These are phyloP conservation scores for Amphipoea lucens DNA, from an alignment of 2,888 invertebrate species.

Conservation along the genomic window DNA sequence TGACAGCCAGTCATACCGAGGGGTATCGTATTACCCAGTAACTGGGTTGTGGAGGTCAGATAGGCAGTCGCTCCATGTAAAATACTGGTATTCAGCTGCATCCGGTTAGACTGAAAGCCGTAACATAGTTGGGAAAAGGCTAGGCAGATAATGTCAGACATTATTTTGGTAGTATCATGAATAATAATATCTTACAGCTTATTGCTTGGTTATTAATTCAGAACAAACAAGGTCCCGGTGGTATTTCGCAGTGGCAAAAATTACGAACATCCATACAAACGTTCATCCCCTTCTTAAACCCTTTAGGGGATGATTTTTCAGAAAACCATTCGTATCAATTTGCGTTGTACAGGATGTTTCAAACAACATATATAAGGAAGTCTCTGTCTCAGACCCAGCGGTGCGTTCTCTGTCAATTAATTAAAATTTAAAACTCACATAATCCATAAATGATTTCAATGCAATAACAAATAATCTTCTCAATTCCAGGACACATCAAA, in stretches of 20 bases:
- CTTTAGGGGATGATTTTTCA: not conserved
- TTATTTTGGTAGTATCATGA: not conserved
- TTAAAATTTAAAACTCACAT: not conserved
- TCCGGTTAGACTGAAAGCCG: too few species aligned
- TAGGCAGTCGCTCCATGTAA: too few species aligned
- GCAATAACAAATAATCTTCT: not conserved
- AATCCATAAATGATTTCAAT: not conserved
- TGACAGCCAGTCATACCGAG: too few species aligned
- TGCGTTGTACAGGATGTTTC: too few species aligned
- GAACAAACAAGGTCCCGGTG: too few species aligned
- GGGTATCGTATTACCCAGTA: too few species aligned
- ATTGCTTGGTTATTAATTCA: not conserved
- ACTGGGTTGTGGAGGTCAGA: too few species aligned
- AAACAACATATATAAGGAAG: too few species aligned
- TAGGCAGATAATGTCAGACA: too few species aligned
- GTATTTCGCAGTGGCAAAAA: not conserved
- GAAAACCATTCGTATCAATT: not conserved
- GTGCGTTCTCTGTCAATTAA: not conserved
- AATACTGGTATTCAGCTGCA: too few species aligned
- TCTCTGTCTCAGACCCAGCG: too few species aligned
- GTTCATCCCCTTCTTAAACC: not conserved
- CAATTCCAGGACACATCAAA: constrained; percentile 55
- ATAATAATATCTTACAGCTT: not conserved
- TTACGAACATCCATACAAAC: not conserved
- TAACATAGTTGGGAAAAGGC: too few species aligned